A percentile compares a stretch with the other conserved stretches of the same genome.
Conservation (phyloP, 2,888 invertebrate species). For the Pimpla rufipes region DNA sequence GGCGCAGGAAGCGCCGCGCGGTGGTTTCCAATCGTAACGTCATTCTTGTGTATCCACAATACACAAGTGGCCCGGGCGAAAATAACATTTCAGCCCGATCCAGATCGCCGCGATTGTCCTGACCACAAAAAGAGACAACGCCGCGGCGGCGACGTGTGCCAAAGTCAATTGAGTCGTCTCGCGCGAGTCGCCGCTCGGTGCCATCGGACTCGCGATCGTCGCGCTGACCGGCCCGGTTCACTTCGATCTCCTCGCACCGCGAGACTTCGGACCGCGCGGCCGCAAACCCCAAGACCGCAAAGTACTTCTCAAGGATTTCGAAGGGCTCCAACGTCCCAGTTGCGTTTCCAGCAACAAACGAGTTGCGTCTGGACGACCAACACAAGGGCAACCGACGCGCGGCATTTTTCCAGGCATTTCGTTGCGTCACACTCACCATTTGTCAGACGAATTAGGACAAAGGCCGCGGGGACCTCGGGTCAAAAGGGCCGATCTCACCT, state of each 20-base stretch:
- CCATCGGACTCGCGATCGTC: slow-evolving; percentile 42
- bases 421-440: background rate
- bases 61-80: background rate
- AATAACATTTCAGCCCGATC: background rate
- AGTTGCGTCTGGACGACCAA: background rate
- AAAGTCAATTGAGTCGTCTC: slow-evolving; percentile 46
- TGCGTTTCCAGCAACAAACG: slow-evolving; percentile 17
- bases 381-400: slow-evolving; percentile 4
- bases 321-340: slow-evolving; percentile 19
- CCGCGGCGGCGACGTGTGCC: slow-evolving; percentile 16
- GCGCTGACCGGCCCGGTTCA: slow-evolving; percentile 16
- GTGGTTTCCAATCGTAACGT: background rate
- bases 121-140: slow-evolving; percentile 7
- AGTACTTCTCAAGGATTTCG: slow-evolving; percentile 48
- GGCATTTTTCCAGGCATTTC: slow-evolving; percentile 25
- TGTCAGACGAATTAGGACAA: slow-evolving; percentile 13
- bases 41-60: background rate
- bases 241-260: background rate
- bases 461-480: background rate
- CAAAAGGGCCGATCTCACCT: slow-evolving; percentile 35
- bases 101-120: background rate
- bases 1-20: too few species aligned
- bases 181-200: slow-evolving; percentile 27
- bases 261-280: background rate
- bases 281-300: slow-evolving; percentile 53